phyloP scores from a whole-genome alignment of 2,888 invertebrate genomes.

The Loripinus fragilis region DNA sequence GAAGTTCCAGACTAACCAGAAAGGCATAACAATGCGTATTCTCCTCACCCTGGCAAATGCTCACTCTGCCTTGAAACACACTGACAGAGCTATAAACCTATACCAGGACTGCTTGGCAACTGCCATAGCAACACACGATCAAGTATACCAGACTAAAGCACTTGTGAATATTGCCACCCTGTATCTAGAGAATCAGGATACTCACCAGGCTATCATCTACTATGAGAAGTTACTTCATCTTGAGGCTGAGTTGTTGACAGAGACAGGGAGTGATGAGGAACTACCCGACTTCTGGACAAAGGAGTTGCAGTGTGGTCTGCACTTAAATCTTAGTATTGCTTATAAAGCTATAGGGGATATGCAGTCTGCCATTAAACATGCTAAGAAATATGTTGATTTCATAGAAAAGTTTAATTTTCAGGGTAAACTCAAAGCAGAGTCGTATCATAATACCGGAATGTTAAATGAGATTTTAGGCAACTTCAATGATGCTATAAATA shows the following conservation, averaged over 20 bases:
- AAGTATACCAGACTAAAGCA: constrained; percentile 80
- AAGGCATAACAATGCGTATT: constrained; percentile 79
- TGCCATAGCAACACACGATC: constrained; percentile 80
- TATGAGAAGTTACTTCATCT: constrained; percentile 80
- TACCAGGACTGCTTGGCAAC: constrained; percentile 79
- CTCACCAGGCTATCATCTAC: constrained; percentile 78
- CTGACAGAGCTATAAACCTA: constrained; percentile 75
- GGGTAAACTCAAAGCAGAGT: constrained; percentile 70
- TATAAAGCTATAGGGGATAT: constrained; percentile 81
- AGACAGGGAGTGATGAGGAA: constrained; percentile 59
- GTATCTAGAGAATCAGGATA: constrained; percentile 76
- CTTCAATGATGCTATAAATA: constrained; percentile 74
- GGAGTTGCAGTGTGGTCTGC: constrained; percentile 78
- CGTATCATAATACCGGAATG: constrained; percentile 79
- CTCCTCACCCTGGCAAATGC: constrained; percentile 79
- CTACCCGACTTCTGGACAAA: constrained; percentile 80
- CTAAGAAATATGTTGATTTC: constrained; percentile 66
- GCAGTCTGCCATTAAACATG: constrained; percentile 75
- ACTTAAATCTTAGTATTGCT: constrained; percentile 81
- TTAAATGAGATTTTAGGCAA: constrained; percentile 79
- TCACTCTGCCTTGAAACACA: constrained; percentile 73
- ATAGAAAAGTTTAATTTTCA: constrained; percentile 66
- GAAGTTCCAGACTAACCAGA: constrained; percentile 80
- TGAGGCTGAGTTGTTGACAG: constrained; percentile 71
- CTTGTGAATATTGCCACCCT: constrained; percentile 81